Percentiles rank a stretch among this genome's conserved stretches.
phyloP scores from a whole-genome alignment of 2,113 vertebrate species.

The Cygnus atratus region DNA sequence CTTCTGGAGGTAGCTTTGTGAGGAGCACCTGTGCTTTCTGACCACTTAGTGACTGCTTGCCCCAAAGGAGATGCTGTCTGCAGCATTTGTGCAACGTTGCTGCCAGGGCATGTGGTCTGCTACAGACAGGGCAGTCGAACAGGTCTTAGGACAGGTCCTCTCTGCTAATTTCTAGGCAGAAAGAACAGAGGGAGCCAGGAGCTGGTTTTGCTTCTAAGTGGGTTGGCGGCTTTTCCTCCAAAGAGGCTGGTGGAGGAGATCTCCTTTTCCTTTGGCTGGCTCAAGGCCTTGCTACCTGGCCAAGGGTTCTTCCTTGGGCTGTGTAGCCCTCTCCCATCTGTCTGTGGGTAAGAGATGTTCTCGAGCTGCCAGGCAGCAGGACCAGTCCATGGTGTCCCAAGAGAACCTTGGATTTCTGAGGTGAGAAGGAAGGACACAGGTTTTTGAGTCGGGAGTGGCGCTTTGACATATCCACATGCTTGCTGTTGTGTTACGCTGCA shows the following conservation, averaged over 20 bases:
- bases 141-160: background rate
- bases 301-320: background rate
- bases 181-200: background rate
- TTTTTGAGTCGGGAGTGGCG: background rate
- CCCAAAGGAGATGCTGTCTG: background rate
- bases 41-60: background rate
- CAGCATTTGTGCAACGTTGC: background rate
- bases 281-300: background rate
- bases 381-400: background rate
- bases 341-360: background rate
- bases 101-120: background rate
- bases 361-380: background rate
- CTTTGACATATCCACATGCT: rapidly evolving
- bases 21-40: background rate
- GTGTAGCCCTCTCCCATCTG: background rate
- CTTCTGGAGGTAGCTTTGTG: background rate
- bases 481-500: background rate
- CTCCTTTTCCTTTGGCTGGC: background rate
- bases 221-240: background rate
- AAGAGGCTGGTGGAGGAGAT: background rate
- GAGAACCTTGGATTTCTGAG: background rate
- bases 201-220: background rate
- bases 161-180: background rate
- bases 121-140: background rate
- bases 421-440: background rate